A percentile compares a stretch with the other conserved stretches of the same genome.
phyloP scores from a whole-genome alignment of 2,113 vertebrate species.

The Notothenia coriiceps region DNA sequence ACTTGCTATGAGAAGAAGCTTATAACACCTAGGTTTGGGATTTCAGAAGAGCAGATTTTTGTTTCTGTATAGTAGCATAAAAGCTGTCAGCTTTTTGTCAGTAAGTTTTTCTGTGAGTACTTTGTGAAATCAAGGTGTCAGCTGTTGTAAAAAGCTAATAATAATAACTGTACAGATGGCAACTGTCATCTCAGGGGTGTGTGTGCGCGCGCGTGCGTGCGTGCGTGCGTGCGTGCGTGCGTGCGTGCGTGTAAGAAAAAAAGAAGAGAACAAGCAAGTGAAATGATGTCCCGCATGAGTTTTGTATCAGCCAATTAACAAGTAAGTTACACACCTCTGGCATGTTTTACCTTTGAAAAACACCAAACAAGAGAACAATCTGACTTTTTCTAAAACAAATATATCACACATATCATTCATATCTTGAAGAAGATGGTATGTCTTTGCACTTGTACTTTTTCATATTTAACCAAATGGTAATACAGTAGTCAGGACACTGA shows the following conservation, averaged over 20 bases:
- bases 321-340: slow-evolving; percentile 54
- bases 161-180: slow-evolving; percentile 69
- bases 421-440: slow-evolving; percentile 1
- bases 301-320: slow-evolving; percentile 62
- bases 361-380: slow-evolving; percentile 30
- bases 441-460: slow-evolving; percentile 1
- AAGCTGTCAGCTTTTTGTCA: slow-evolving; percentile 35
- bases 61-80: slow-evolving; percentile 3
- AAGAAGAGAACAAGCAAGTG: slow-evolving; percentile 39
- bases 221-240: slow-evolving; percentile 30
- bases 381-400: background rate
- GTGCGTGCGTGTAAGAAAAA: background rate
- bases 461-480: slow-evolving; percentile 12
- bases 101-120: slow-evolving; percentile 45
- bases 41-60: background rate
- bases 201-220: background rate
- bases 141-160: slow-evolving; percentile 53
- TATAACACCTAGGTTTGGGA: background rate
- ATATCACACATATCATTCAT: slow-evolving; percentile 3
- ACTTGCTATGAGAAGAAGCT: background rate
- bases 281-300: slow-evolving; percentile 64
- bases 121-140: slow-evolving; percentile 55
- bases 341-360: slow-evolving; percentile 46
- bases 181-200: slow-evolving; percentile 62
- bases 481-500: slow-evolving; percentile 9